Evolutionary conservation across 2,113 vertebrate species (phyloP), one percentile per base, ranked within the genome.

Genomic region (Amblyopsis rosae): DNA sequence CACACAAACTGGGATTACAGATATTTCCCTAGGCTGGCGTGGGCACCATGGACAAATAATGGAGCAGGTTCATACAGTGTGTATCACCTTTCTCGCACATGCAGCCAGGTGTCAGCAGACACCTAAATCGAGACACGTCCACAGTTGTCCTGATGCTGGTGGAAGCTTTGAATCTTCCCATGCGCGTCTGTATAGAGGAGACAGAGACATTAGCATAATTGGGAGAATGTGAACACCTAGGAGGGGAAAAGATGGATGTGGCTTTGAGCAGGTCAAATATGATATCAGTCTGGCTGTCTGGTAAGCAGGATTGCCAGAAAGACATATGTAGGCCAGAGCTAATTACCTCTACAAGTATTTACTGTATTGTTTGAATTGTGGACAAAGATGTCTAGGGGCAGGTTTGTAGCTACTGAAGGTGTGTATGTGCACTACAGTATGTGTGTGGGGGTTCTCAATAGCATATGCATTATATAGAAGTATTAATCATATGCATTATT

Each of bases 141-240:
- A 45, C 1, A 49, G 47, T 77, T 81, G 85, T 84, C 82, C 77
- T 72, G 35, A 32, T 55, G 61, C 55, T 69, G 62, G 67, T 49
- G 56, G 33, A 3, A 3, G 19, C 65, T 62, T 70, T 16, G 46
- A 65, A 41, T 74, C 67, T 60, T 81, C 61, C 0, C 3, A 63
- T 70, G 41, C 59, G 70, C 71, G 77, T 85, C 79, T 82, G 64
- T 73, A 76, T 75, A 47, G 70, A 60, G 75, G 67, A 76, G 65
- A 77, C 73, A 4, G 58, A 72, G 63, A 79, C 63, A 87, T 89
- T 80, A 85, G 65, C 86, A 90, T 90, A 83, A 88, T 66, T 84
- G 65, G 77, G 62, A 70, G 81, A 86, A 83, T 79, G 83, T 82
- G 76, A 72, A 80, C 4, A 67, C 73, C 69, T 58, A 64, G 72